Percentiles rank a stretch among this genome's conserved stretches.
Conservation (phyloP, 2,797 vertebrate species). For the Nannoperca obscura region DNA sequence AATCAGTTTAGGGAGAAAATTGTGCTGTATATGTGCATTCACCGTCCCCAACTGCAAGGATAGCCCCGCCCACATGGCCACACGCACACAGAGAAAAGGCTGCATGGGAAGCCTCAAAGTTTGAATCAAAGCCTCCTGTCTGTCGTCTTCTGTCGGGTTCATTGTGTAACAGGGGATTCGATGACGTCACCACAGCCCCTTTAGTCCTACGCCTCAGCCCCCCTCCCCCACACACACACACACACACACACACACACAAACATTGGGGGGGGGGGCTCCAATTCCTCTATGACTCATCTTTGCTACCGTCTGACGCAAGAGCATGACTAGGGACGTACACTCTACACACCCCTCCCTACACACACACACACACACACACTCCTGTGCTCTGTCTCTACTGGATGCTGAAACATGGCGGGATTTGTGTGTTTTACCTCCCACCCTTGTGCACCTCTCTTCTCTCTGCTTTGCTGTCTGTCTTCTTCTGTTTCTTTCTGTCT, state of each 20-base stretch:
- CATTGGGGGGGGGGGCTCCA: constrained; percentile 44
- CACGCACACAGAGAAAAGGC: constrained; percentile 12
- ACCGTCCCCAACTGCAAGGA: neutral
- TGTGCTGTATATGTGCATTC: neutral
- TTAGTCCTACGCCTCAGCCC: constrained; percentile 52
- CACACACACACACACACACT: neutral
- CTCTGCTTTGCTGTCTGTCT: constrained; percentile 34
- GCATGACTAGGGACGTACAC: constrained; percentile 68
- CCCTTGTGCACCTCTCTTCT: constrained; percentile 33
- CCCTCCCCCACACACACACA: constrained; percentile 10
- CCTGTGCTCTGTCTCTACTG: constrained; percentile 32
- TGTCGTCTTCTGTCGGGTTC: constrained; percentile 54
- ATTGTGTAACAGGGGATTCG: constrained; percentile 69
- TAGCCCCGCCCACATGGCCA: constrained; percentile 3
- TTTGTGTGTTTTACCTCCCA: constrained; percentile 53
- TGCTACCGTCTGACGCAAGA: constrained; percentile 80
- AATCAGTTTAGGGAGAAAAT: constrained; percentile 38
- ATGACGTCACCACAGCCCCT: constrained; percentile 71
- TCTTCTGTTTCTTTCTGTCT: constrained; percentile 25
- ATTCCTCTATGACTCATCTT: constrained; percentile 81
- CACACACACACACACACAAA: constrained; percentile 34
- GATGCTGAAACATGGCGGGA: constrained; percentile 43
- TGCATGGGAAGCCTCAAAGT: constrained; percentile 22
- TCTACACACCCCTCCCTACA: constrained; percentile 3
- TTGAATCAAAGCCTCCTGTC: constrained; percentile 47